phyloP scores from a whole-genome alignment of 2,113 vertebrate genomes.

The Canis aureus region DNA sequence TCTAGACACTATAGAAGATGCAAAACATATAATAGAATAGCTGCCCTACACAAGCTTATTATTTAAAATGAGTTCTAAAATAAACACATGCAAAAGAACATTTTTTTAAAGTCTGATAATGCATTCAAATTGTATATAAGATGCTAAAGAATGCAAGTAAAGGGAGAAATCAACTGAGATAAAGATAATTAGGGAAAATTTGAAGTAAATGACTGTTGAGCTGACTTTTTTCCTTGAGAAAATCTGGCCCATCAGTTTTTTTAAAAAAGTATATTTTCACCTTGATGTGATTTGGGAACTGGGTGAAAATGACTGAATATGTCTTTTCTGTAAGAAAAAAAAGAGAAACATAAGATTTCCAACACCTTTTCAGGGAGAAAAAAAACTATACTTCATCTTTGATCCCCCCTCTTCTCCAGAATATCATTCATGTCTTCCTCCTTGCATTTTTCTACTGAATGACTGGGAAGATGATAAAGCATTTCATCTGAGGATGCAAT shows the following conservation, averaged over 20 bases:
- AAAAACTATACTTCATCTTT: conserved; percentile 62
- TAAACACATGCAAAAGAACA: neutral
- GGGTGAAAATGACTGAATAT: conserved; percentile 29
- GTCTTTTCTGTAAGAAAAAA: conserved; percentile 63
- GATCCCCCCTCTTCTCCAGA: neutral
- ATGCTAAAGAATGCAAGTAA: conserved; percentile 15
- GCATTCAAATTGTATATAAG: conserved; percentile 32
- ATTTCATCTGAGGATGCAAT: conserved; percentile 57
- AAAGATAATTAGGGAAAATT: conserved; percentile 31
- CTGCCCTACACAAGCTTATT: neutral
- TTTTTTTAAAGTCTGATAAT: neutral
- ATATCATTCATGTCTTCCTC: conserved; percentile 26
- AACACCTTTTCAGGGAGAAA: conserved; percentile 34
- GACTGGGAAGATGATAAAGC: conserved; percentile 48
- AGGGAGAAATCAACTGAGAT: neutral
- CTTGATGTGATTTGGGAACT: conserved; percentile 43
- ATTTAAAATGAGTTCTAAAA: conserved; percentile 46
- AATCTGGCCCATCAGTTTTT: conserved; percentile 32
- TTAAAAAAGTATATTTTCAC: conserved; percentile 65
- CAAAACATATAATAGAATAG: neutral
- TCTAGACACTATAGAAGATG: neutral
- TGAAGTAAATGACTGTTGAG: neutral
- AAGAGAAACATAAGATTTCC: conserved; percentile 49
- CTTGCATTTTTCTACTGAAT: conserved; percentile 42
- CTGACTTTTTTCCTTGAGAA: neutral